phyloP scores from a whole-genome alignment of 1,140 invertebrate species.

The Neotoxoptera formosana region DNA sequence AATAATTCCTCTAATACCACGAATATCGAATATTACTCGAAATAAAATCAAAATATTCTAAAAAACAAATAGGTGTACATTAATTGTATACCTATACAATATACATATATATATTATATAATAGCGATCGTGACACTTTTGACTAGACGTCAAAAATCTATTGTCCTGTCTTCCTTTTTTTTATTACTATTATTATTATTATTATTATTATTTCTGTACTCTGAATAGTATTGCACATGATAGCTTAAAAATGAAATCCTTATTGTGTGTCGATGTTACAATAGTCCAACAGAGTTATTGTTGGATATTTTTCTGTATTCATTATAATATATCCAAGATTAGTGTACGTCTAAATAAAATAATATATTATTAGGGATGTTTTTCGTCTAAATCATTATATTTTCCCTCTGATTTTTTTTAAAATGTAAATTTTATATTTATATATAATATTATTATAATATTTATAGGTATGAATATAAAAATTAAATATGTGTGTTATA shows the following conservation, averaged over 20 bases:
- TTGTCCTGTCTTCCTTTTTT: not conserved
- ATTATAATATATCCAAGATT: not conserved
- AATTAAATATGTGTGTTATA: not conserved
- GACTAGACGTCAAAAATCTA: conserved; percentile 30
- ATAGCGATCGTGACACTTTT: not conserved
- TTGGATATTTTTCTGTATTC: not conserved
- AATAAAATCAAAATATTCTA: not conserved
- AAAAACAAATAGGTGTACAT: not conserved
- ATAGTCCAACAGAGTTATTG: not conserved
- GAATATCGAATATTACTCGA: not conserved
- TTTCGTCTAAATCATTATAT: not conserved
- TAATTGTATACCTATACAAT: not conserved
- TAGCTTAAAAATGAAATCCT: not conserved
- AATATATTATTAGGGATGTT: not conserved
- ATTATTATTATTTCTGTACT: not conserved
- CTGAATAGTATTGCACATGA: not conserved
- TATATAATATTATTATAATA: not conserved
- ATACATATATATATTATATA: not conserved
- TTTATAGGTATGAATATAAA: not conserved
- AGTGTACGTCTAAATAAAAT: not conserved
- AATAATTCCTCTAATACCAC: conserved; percentile 31
- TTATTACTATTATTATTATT: not conserved
- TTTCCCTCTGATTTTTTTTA: not conserved
- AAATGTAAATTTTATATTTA: not conserved
- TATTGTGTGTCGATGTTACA: not conserved